Percentiles rank a stretch among this genome's conserved stretches.
Conservation (phyloP, 2,113 vertebrate species). For the Dendrocopos noguchii region DNA sequence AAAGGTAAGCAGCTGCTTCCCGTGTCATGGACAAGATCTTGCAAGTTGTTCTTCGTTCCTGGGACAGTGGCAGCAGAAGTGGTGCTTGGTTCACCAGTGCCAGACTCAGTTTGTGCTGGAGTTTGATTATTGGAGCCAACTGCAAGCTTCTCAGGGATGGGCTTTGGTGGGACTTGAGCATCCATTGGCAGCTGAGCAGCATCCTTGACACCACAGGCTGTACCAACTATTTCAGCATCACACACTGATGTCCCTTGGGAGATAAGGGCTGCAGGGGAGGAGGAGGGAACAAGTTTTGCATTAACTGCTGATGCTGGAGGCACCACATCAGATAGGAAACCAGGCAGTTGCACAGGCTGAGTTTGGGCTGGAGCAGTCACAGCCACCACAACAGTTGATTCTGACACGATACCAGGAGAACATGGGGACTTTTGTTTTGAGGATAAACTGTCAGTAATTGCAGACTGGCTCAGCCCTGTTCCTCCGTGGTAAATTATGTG, state of each 20-base stretch:
- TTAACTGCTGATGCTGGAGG: background rate
- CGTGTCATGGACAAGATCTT: background rate
- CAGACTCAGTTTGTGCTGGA: background rate
- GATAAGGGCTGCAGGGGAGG: background rate
- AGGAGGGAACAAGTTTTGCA: background rate
- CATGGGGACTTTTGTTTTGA: background rate
- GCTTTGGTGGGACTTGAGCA: constrained; percentile 22
- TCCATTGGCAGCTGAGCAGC: background rate
- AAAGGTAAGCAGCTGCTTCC: background rate
- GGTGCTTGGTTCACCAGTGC: background rate
- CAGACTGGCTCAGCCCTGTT: background rate
- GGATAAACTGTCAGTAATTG: background rate
- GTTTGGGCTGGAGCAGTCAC: constrained; percentile 43
- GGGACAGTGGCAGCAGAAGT: background rate
- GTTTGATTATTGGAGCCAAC: constrained; percentile 53
- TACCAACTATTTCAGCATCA: background rate
- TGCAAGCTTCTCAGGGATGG: constrained; percentile 78
- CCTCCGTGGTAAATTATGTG: constrained; percentile 72
- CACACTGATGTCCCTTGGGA: background rate
- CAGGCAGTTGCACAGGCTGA: background rate
- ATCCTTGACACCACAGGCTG: background rate
- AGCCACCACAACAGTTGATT: constrained; percentile 44
- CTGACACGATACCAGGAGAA: background rate
- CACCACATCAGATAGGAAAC: constrained; percentile 40
- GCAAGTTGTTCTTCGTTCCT: background rate